Evolutionary conservation across 1,140 invertebrate genomes (phyloP).

Genomic region (Drosophila pruinosa): DNA sequence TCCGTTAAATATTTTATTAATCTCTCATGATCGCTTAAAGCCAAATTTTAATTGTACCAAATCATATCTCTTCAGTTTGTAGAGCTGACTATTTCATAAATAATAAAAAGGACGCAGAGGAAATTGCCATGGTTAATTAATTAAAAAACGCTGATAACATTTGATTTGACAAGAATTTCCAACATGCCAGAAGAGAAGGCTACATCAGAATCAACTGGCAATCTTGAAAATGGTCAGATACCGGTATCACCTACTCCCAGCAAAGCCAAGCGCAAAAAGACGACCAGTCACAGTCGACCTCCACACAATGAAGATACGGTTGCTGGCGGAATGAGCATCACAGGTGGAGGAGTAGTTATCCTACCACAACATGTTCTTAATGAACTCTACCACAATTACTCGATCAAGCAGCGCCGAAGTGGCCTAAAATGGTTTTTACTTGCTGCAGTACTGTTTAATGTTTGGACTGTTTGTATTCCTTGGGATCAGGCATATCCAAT

Average conservation of each 20-base stretch:
- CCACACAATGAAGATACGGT: conserved; percentile 62
- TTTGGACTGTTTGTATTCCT: conserved; percentile 86
- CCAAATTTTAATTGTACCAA: too few species aligned
- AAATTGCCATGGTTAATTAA: conserved; percentile 58
- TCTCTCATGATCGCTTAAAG: too few species aligned
- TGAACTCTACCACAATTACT: conserved; percentile 90
- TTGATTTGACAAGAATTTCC: conserved; percentile 16
- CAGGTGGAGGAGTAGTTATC: conserved; percentile 65
- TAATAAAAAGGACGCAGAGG: conserved; percentile 11
- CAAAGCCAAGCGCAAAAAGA: conserved; percentile 45
- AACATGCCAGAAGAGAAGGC: conserved; percentile 66
- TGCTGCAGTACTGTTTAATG: conserved; percentile 87
- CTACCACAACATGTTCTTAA: conserved; percentile 87
- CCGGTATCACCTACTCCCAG: conserved; percentile 48
- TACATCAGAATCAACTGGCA: conserved; percentile 8
- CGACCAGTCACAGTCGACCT: conserved; percentile 44
- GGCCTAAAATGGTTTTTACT: conserved; percentile 90
- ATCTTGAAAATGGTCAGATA: conserved; percentile 62
- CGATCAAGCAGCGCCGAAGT: conserved; percentile 88
- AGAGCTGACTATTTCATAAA: conserved; percentile 6
- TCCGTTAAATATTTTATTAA: too few species aligned
- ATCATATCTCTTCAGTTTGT: not conserved
- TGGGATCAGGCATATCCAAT: conserved; percentile 83
- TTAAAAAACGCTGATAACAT: conserved; percentile 51
- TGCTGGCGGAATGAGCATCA: conserved; percentile 61